Percentiles rank a stretch among this genome's conserved stretches.
Evolutionary conservation across 1,140 invertebrate species (phyloP).

Genomic region (Schlechtendalia chinensis): DNA sequence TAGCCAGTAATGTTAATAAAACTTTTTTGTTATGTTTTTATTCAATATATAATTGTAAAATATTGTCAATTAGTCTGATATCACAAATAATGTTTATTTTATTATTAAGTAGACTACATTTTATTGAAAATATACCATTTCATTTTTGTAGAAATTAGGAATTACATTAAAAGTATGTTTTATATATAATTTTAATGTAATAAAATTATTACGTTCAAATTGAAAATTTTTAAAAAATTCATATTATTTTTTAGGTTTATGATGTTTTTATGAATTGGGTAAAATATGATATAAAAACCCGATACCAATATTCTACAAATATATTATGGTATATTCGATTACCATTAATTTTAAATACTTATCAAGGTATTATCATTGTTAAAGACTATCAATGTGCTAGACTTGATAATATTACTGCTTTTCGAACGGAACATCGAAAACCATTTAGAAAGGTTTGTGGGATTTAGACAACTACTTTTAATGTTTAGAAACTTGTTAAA

Average conservation of each 20-base stretch:
- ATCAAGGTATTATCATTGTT: neutral
- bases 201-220: too few relatives aligned
- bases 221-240: neutral
- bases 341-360: slow-evolving; percentile 31
- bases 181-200: too few relatives aligned
- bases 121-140: too few relatives aligned
- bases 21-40: too few relatives aligned
- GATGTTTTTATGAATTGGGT: slow-evolving; percentile 31
- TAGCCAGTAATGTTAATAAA: too few relatives aligned
- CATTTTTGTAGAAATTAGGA: too few relatives aligned
- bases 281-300: neutral
- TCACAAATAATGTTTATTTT: too few relatives aligned
- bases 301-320: neutral
- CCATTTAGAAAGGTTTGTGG: slow-evolving; percentile 23
- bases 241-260: slow-evolving; percentile 13
- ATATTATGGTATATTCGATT: slow-evolving; percentile 28
- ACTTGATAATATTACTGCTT: neutral
- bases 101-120: too few relatives aligned
- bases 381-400: slow-evolving; percentile 19
- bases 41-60: too few relatives aligned
- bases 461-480: neutral
- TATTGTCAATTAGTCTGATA: too few relatives aligned
- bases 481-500: neutral
- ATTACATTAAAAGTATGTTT: too few relatives aligned
- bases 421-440: slow-evolving; percentile 11